Evolutionary conservation across 2,113 vertebrate genomes (phyloP), one percentile per base, ranked within the genome.

Genomic region (Sula dactylatra): DNA sequence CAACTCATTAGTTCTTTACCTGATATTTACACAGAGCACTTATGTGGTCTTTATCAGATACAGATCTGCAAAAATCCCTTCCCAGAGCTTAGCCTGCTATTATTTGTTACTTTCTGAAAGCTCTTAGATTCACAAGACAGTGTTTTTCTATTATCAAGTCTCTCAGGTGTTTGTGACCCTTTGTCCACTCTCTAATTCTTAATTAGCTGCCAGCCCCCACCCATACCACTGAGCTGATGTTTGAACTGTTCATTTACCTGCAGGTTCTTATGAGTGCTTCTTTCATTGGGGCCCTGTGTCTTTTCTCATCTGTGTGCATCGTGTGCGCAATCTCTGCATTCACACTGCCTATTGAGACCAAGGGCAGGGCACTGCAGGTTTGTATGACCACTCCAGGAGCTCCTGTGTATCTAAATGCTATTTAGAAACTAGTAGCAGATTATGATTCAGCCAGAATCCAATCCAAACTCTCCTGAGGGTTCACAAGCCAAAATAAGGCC

Each of bases 281-380:
- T 0, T 98, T 99, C 67, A 24, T 98, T 16, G 97, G 98, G 54
- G 99, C 99, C 20, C 93, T 99, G 78, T 98, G 97, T 72, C 99
- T 99, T 0, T 99, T 99, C 27, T 95, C 99, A 26, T 87, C 97
- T 0, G 97, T 99, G 49, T 99, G 99, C 21, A 18, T 98, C 0
- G 9, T 99, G 15, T 99, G 99, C 5, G 98, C 98, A 6, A 34
- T 99, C 34, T 99, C 98, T 16, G 99, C 98, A 1, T 93, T 98
- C 44, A 98, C 99, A 4, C 94, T 99, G 54, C 99, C 99, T 25
- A 99, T 99, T 3, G 99, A 99, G 97, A 99, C 99, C 20, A 99
- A 98, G 97, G 99, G 99, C 64, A 98, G 99, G 69, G 99, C 99
- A 3, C 98, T 99, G 67, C 98, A 99, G 99, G 99, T 99, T 95